phyloP scores from a whole-genome alignment of 2,888 invertebrate genomes.

The Seira musarum region DNA sequence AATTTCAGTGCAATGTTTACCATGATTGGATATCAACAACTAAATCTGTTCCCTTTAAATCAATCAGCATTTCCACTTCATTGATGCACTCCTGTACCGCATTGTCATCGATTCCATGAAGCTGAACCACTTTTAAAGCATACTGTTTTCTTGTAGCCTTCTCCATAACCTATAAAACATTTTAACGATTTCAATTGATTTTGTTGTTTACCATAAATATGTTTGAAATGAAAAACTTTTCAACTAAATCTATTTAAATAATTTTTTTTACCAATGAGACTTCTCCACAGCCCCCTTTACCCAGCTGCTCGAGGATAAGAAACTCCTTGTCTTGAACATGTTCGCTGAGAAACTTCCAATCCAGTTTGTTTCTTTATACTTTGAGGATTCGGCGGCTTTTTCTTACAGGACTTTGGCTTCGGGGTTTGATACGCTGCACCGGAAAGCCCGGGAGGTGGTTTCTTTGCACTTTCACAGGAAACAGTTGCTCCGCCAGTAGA shows the following conservation, averaged over 20 bases:
- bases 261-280: conserved; percentile 76
- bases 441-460: neutral
- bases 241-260: too few relatives aligned
- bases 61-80: conserved; percentile 87
- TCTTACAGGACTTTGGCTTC: conserved; percentile 30
- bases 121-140: conserved; percentile 88
- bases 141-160: conserved; percentile 76
- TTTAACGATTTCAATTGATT: too few relatives aligned
- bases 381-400: conserved; percentile 14
- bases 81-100: conserved; percentile 87
- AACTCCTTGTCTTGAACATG: conserved; percentile 84
- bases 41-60: conserved; percentile 85
- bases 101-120: conserved; percentile 80
- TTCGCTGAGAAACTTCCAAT: conserved; percentile 63
- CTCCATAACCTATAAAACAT: conserved; percentile 77
- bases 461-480: conserved; percentile 1
- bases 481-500: neutral
- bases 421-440: conserved; percentile 28
- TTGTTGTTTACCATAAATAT: too few relatives aligned
- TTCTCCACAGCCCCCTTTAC: conserved; percentile 92
- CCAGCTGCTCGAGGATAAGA: conserved; percentile 82
- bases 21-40: conserved; percentile 90
- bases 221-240: too few relatives aligned
- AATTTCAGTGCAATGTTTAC: too few relatives aligned
- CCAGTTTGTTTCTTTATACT: conserved; percentile 34